Evolutionary conservation across 1,140 invertebrate species (phyloP), one percentile per base, ranked within the genome.

Genomic region (Pemphigus obesinymphae): DNA sequence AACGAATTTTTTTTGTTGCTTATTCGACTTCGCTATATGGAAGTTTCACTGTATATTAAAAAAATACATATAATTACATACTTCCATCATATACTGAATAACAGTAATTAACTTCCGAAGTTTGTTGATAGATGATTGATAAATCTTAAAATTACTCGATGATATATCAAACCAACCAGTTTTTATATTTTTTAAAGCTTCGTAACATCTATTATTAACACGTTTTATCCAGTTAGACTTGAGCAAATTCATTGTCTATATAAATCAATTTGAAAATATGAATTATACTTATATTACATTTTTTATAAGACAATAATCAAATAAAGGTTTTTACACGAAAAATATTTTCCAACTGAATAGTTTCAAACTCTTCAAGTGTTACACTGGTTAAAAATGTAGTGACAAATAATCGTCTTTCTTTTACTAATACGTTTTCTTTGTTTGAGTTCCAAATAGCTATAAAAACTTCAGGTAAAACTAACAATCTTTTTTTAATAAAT

Each of bases 81-180:
- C 66, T 43, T 70, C 31, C 66, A 70, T 70, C 37, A 70, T 40
- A 45, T 34, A 70, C 37, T 70, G 66, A 70, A 70, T 34, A 4
- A 40, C 8, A 11, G 7, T 70, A 20, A 70, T 70, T 23, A 70
- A 43, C 45, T 70, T 70, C 23, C 37, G 1, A 10, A 70, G 66
- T 70, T 70, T 70, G 23, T 55, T 23, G 23, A 26, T 26, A 2
- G 66, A 43, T 11, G n/a, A 34, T 8, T 70, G 20, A 23, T 43
- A 70, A 40, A 26, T 26, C 3, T 43, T 11, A 23, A n/a, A 43
- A 23, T 43, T 23, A n/a, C 31, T 43, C 23, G 13, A n/a, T 23
- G 6, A 70, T 43, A 70, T 70, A 70, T 70, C 37, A 40, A 43
- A 70, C 66, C 66, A 70, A 40, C 66, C 66, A 23, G n/a, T 15